phyloP scores from a whole-genome alignment of 2,113 vertebrate genomes.

The Solenodon paradoxus region DNA sequence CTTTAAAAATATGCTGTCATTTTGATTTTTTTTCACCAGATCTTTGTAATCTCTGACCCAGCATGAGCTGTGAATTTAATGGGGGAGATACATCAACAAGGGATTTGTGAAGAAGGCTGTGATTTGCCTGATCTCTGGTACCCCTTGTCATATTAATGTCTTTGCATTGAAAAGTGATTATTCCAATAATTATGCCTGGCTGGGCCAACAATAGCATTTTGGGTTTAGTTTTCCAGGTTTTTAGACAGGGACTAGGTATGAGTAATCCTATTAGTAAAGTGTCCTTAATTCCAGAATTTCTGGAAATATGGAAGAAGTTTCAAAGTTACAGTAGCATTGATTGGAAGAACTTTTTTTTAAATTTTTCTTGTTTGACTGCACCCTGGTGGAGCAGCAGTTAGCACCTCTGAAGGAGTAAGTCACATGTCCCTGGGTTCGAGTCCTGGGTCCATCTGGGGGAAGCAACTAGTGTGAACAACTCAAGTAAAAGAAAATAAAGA shows the following conservation, averaged over 20 bases:
- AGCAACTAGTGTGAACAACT: too few species aligned
- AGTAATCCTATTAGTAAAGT: slow-evolving; percentile 28
- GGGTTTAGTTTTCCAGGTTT: slow-evolving; percentile 19
- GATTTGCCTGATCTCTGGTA: not conserved
- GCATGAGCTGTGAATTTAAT: not conserved
- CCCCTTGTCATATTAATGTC: not conserved
- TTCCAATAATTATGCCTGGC: not conserved
- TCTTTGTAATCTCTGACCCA: not conserved
- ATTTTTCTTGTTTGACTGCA: too few species aligned
- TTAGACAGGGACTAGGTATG: not conserved
- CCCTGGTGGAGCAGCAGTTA: too few species aligned
- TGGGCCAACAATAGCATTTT: not conserved
- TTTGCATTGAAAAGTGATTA: slow-evolving; percentile 42
- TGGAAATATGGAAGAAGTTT: not conserved
- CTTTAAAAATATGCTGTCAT: not conserved
- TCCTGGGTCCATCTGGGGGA: too few species aligned
- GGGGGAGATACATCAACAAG: not conserved
- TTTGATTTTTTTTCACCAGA: not conserved
- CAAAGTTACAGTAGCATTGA: not conserved
- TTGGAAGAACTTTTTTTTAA: not conserved
- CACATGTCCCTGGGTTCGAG: too few species aligned
- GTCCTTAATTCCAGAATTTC: not conserved
- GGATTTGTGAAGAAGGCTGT: not conserved
- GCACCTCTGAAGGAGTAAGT: too few species aligned
- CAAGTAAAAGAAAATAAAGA: too few species aligned